A percentile compares a stretch with the other conserved stretches of the same genome.
Evolutionary conservation across 2,888 invertebrate species (phyloP).

Genomic region (Caenorhabditis afra): DNA sequence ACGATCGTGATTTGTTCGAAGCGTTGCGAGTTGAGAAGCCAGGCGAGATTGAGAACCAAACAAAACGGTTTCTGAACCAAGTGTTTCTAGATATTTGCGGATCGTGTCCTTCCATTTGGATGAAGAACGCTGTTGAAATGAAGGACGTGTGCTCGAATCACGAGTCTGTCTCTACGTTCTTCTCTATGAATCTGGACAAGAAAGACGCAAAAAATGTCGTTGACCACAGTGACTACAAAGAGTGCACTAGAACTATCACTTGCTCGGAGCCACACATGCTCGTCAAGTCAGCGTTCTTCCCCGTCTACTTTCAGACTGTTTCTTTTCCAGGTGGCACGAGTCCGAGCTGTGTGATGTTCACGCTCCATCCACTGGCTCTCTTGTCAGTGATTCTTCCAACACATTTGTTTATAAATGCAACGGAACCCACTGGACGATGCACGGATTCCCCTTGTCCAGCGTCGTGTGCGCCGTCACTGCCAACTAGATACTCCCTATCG

Average conservation of each 20-base stretch:
- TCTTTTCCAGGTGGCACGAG: constrained; percentile 62
- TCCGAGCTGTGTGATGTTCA: constrained; percentile 66
- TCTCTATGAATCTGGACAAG: constrained; percentile 60
- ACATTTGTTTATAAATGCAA: constrained; percentile 62
- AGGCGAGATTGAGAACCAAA: constrained; percentile 16
- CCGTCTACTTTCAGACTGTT: not conserved
- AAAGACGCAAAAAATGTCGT: constrained; percentile 39
- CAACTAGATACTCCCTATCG: constrained; percentile 1
- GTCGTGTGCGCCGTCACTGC: constrained; percentile 60
- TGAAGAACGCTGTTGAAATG: constrained; percentile 48
- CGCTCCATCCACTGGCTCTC: constrained; percentile 43
- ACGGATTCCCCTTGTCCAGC: constrained; percentile 63
- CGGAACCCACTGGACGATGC: constrained; percentile 67
- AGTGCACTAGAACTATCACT: constrained; percentile 59
- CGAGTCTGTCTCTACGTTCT: constrained; percentile 58
- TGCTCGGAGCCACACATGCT: constrained; percentile 65
- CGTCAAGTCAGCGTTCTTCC: constrained; percentile 54
- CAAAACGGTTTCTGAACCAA: no score
- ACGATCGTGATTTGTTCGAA: constrained; percentile 50
- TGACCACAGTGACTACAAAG: constrained; percentile 27
- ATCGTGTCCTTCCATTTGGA: constrained; percentile 58
- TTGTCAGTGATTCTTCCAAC: constrained; percentile 24
- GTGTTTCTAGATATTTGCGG: constrained; percentile 61
- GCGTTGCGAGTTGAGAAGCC: constrained; percentile 47
- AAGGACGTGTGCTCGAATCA: constrained; percentile 58